A percentile compares a stretch with the other conserved stretches of the same genome.
These are phyloP conservation scores for Buphagus erythrorhynchus DNA, from an alignment of 2,797 vertebrate genomes.

Conservation along the genomic window DNA sequence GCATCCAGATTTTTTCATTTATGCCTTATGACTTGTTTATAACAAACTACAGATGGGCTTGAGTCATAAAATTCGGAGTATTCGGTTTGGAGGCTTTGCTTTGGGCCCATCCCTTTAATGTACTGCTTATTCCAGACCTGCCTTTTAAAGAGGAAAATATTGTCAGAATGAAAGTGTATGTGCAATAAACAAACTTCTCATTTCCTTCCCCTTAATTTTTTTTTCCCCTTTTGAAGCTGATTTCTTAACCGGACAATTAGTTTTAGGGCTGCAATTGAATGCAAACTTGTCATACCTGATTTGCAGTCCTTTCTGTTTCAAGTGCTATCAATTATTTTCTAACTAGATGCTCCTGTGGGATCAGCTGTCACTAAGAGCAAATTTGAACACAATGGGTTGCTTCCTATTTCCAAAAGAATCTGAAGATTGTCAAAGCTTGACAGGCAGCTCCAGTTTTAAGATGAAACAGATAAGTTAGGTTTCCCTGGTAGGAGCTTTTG, in stretches of 20 bases:
- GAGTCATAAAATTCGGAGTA: constrained; percentile 59
- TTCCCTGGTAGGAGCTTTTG: constrained; percentile 49
- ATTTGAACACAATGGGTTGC: constrained; percentile 66
- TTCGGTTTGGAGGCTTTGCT: constrained; percentile 52
- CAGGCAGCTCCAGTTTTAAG: constrained; percentile 52
- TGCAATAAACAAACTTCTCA: constrained; percentile 56
- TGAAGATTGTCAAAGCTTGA: constrained; percentile 56
- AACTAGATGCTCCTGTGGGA: constrained; percentile 61
- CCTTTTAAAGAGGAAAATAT: constrained; percentile 52
- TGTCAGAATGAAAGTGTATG: constrained; percentile 60
- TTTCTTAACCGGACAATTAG: constrained; percentile 46
- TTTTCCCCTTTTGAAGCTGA: constrained; percentile 11
- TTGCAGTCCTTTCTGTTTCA: constrained; percentile 60
- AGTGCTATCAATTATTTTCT: constrained; percentile 70
- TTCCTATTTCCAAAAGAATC: constrained; percentile 72
- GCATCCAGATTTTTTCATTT: constrained; percentile 73
- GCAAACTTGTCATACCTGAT: constrained; percentile 60
- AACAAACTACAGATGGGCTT: constrained; percentile 71
- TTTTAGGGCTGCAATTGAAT: constrained; percentile 19
- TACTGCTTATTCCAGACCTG: constrained; percentile 51
- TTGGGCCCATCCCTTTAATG: constrained; percentile 63
- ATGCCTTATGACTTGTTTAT: constrained; percentile 68
- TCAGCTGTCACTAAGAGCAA: constrained; percentile 60
- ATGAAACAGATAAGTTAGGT: constrained; percentile 66
- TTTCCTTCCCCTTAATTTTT: constrained; percentile 15